phyloP scores from a whole-genome alignment of 1,140 invertebrate genomes.

The Oreohelix idahoensis region DNA sequence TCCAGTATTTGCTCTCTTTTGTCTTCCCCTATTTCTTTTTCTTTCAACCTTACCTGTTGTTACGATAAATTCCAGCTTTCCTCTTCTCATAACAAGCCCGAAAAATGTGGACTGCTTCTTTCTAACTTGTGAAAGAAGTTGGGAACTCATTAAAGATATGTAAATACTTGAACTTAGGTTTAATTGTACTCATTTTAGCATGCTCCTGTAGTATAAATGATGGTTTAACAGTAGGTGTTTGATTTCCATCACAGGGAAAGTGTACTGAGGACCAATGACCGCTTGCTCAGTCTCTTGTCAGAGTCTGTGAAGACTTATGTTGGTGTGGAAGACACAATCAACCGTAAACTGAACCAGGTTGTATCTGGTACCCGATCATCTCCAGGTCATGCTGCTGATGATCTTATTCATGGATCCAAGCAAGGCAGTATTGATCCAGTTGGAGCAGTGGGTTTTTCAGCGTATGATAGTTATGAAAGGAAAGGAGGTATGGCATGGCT shows the following conservation, averaged over 20 bases:
- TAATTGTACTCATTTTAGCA: neutral
- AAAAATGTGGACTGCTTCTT: too few species aligned
- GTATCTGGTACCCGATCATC: constrained; percentile 43
- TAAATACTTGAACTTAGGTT: neutral
- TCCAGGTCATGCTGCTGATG: constrained; percentile 42
- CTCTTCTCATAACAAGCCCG: too few species aligned
- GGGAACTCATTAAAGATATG: too few species aligned
- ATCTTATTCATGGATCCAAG: constrained; percentile 3
- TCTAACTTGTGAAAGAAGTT: too few species aligned
- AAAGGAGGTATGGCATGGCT: neutral
- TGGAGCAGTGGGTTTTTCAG: constrained; percentile 19
- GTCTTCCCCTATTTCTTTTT: too few species aligned
- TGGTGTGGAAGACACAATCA: constrained; percentile 64
- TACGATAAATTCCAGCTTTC: too few species aligned
- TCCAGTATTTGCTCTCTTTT: too few species aligned
- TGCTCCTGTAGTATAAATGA: too few species aligned
- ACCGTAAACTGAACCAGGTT: constrained; percentile 55
- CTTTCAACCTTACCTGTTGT: too few species aligned
- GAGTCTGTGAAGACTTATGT: constrained; percentile 65
- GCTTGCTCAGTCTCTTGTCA: constrained; percentile 64
- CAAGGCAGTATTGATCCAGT: neutral
- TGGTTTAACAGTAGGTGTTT: neutral
- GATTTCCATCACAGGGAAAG: constrained; percentile 50
- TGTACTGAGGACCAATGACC: constrained; percentile 63
- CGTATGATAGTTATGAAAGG: neutral